These are phyloP conservation scores for Mesocricetus auratus DNA, from an alignment of 2,113 vertebrate species.

Conservation along the genomic window DNA sequence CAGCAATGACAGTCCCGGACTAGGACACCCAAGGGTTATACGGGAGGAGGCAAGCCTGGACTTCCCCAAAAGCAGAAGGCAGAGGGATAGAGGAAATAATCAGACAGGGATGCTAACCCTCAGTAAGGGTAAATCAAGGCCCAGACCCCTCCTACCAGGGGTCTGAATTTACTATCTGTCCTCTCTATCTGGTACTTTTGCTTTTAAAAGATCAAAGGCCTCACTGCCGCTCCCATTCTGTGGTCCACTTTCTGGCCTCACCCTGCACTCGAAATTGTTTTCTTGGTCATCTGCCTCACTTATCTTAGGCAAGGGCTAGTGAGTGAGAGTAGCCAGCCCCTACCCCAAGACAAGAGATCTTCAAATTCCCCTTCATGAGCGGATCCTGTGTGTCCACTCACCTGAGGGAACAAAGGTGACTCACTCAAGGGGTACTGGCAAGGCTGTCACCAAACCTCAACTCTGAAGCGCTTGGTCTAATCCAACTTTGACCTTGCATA, in stretches of 20 bases:
- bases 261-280: no score
- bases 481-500: no score
- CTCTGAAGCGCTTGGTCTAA: background rate
- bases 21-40: background rate
- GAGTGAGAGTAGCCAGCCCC: background rate
- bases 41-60: background rate
- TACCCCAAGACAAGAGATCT: background rate
- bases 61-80: background rate
- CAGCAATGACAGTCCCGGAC: no score
- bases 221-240: background rate
- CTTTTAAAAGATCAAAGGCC: background rate
- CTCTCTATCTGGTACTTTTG: background rate
- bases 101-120: background rate
- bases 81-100: background rate
- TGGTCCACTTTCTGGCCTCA: background rate
- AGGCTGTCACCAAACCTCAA: background rate
- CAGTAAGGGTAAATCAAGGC: background rate
- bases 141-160: background rate
- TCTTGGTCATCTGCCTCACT: background rate
- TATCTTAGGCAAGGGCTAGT: background rate
- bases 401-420: background rate
- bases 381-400: no score
- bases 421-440: background rate
- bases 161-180: background rate
- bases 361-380: no score